phyloP scores from a whole-genome alignment of 2,888 invertebrate species.

The Sesia apiformis region DNA sequence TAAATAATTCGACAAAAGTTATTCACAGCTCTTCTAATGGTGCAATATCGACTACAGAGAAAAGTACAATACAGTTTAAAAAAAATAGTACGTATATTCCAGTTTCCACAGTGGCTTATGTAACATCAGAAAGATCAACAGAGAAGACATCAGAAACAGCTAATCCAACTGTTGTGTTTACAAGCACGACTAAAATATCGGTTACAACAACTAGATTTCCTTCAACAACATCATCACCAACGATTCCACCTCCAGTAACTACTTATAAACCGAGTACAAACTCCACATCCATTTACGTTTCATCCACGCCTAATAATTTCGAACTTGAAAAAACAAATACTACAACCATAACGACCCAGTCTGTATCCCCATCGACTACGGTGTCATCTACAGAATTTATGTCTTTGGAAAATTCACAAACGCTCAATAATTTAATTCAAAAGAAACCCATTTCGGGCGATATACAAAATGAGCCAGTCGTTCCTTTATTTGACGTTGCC shows the following conservation, averaged over 20 bases:
- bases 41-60: slow-evolving; percentile 23
- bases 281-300: slow-evolving; percentile 12
- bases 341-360: slow-evolving; percentile 61
- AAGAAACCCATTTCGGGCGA: slow-evolving; percentile 17
- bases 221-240: slow-evolving; percentile 9
- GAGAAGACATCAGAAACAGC: slow-evolving; percentile 19
- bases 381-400: slow-evolving; percentile 44
- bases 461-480: slow-evolving; percentile 19
- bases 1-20: slow-evolving; percentile 12
- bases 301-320: slow-evolving; percentile 19
- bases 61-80: slow-evolving; percentile 33
- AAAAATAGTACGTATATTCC: slow-evolving; percentile 50
- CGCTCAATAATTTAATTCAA: slow-evolving; percentile 8
- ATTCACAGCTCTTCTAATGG: slow-evolving; percentile 13
- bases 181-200: slow-evolving; percentile 21
- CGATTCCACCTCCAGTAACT: slow-evolving; percentile 8
- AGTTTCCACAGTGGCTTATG: slow-evolving; percentile 36
- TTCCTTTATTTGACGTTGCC: slow-evolving; percentile 57
- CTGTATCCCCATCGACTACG: slow-evolving; percentile 55
- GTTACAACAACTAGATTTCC: slow-evolving; percentile 14
- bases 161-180: slow-evolving; percentile 11
- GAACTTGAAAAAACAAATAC: slow-evolving; percentile 38
- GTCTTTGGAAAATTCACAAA: slow-evolving; percentile 20
- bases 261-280: slow-evolving; percentile 11
- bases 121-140: slow-evolving; percentile 33